These are phyloP conservation scores for Strongylocentrotus purpuratus DNA, from an alignment of 35 echinoderm and acorn worm genomes.

Conservation along the genomic window DNA sequence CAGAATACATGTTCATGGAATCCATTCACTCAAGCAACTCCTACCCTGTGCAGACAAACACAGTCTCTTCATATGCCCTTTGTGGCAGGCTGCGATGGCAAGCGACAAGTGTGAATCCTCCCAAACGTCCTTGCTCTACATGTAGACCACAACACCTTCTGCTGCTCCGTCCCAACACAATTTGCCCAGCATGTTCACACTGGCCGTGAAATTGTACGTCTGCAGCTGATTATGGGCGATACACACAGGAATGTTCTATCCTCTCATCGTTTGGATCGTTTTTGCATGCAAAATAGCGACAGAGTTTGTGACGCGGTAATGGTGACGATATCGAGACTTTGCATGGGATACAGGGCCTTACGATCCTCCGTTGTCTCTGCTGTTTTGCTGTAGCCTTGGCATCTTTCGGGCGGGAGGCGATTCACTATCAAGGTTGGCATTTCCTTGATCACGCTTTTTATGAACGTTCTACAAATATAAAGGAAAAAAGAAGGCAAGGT, in stretches of 20 bases:
- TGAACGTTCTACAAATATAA: conserved; percentile 22
- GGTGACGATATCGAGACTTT: background rate
- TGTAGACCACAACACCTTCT: background rate
- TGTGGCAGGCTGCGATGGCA: background rate
- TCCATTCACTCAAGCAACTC: background rate
- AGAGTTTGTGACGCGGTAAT: background rate
- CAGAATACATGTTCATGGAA: background rate
- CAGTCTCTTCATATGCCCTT: background rate
- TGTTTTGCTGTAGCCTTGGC: conserved; percentile 38
- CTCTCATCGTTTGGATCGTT: background rate
- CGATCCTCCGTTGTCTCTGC: conserved; percentile 15
- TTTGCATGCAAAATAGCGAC: conserved; percentile 13
- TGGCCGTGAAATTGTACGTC: background rate
- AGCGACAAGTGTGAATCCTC: background rate
- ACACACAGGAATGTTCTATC: background rate
- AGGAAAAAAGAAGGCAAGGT: background rate
- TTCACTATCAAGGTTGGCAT: conserved; percentile 32
- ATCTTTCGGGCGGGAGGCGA: conserved; percentile 31
- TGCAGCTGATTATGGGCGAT: background rate
- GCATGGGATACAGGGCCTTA: background rate
- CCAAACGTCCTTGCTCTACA: background rate
- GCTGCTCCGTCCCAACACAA: background rate
- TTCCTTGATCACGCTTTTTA: conserved; percentile 49
- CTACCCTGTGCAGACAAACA: background rate
- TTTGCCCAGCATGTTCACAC: background rate